Evolutionary conservation across 2,888 invertebrate species (phyloP).

Genomic region (Eupithecia dodoneata): DNA sequence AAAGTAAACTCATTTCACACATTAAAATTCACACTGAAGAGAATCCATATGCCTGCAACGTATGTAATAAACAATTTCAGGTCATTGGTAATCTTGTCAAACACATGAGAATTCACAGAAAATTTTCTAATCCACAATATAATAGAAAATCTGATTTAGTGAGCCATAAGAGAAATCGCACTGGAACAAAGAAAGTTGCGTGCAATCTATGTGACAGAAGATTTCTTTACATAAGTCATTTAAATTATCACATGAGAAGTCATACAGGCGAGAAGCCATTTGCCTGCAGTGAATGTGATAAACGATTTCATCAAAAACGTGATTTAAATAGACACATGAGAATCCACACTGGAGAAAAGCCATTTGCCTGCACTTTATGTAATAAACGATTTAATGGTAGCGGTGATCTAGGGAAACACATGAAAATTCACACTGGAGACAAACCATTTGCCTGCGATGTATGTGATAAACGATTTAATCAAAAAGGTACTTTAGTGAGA

Average conservation of each 20-base stretch:
- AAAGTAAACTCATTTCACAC: not conserved
- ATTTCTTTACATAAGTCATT: not conserved
- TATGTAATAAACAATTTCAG: not conserved
- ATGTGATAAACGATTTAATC: too few relatives aligned
- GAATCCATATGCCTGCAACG: not conserved
- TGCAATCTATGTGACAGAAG: not conserved
- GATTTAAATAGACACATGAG: too few relatives aligned
- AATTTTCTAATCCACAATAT: not conserved
- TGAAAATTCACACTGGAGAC: too few relatives aligned
- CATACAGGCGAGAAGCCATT: not conserved
- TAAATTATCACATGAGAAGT: not conserved
- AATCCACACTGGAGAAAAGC: too few relatives aligned
- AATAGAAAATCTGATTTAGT: not conserved
- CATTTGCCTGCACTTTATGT: too few relatives aligned
- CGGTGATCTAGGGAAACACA: too few relatives aligned
- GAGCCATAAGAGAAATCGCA: not conserved
- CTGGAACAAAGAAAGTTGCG: not conserved
- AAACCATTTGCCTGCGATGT: too few relatives aligned
- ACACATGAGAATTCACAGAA: not conserved
- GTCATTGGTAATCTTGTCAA: not conserved
- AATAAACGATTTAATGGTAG: too few relatives aligned
- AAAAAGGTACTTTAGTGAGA: too few relatives aligned
- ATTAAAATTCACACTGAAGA: not conserved
- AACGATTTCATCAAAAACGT: too few relatives aligned
- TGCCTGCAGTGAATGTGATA: too few relatives aligned